Conservation (phyloP, 1,140 invertebrate genomes). For the Aphaenogaster ashmeadi region DNA sequence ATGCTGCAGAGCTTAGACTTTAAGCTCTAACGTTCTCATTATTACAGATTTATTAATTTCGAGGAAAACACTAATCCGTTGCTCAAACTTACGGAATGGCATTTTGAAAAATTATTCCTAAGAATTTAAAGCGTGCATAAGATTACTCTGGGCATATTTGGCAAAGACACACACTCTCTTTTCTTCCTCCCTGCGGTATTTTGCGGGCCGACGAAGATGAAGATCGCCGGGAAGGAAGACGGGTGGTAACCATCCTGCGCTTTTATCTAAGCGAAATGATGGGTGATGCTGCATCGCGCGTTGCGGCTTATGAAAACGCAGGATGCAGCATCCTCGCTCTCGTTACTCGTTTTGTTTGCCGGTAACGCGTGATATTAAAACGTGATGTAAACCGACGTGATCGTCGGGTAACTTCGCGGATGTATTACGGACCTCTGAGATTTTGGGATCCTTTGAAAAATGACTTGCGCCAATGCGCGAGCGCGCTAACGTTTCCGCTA, state of each 20-base stretch:
- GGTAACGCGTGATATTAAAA: slow-evolving; percentile 61
- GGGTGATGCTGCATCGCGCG: slow-evolving; percentile 20
- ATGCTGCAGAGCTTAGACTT: slow-evolving; percentile 27
- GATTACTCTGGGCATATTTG: not conserved
- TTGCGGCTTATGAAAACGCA: slow-evolving; percentile 50
- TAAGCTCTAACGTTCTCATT: slow-evolving; percentile 25
- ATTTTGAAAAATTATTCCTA: slow-evolving; percentile 3
- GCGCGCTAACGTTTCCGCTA: not conserved
- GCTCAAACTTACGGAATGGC: slow-evolving; percentile 5
- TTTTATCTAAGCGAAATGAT: slow-evolving; percentile 52
- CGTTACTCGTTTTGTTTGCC: slow-evolving; percentile 51
- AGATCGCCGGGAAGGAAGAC: slow-evolving; percentile 47
- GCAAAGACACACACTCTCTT: not conserved
- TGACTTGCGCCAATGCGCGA: slow-evolving; percentile 12
- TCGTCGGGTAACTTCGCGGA: slow-evolving; percentile 27
- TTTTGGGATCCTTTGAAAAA: slow-evolving; percentile 47
- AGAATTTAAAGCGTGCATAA: not conserved
- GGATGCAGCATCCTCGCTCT: slow-evolving; percentile 36
- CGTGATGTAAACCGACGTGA: slow-evolving; percentile 27
- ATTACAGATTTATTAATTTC: slow-evolving; percentile 38
- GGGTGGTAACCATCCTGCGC: slow-evolving; percentile 8
- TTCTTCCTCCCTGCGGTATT: not conserved
- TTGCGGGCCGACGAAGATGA: not conserved
- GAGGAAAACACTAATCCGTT: slow-evolving; percentile 24
- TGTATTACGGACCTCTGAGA: slow-evolving; percentile 37